Evolutionary conservation across 2,888 invertebrate species (phyloP).

Genomic region (Aspidiotus destructor): DNA sequence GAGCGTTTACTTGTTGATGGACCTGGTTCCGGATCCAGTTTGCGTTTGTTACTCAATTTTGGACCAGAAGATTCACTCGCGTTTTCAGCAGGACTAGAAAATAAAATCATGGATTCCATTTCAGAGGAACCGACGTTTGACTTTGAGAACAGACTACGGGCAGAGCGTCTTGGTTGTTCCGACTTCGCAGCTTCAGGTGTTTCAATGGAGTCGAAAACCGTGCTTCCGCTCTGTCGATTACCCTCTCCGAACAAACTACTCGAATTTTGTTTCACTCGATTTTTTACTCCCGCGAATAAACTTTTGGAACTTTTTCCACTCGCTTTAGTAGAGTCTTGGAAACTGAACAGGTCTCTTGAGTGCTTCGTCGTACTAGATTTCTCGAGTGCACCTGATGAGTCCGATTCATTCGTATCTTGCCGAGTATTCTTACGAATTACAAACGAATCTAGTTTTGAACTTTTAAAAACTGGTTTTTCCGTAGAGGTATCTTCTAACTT

Average conservation of each 20-base stretch:
- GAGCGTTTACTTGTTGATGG: neutral
- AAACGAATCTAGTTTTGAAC: constrained; percentile 2
- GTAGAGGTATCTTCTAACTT: neutral
- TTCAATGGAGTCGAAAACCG: neutral
- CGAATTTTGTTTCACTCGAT: constrained; percentile 1
- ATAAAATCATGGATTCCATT: neutral
- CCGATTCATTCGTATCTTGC: no score
- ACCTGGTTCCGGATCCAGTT: neutral
- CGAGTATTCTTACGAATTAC: neutral
- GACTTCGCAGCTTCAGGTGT: neutral
- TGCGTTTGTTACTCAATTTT: neutral
- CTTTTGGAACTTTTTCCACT: neutral
- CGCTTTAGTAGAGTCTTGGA: neutral
- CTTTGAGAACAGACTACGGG: neutral
- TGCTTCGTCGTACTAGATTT: neutral
- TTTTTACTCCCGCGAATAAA: neutral
- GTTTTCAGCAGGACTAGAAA: neutral
- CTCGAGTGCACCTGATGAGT: neutral
- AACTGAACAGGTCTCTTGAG: neutral
- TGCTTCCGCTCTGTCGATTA: neutral
- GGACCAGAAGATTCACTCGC: neutral
- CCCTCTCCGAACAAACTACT: neutral
- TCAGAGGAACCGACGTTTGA: neutral
- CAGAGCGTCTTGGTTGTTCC: neutral
- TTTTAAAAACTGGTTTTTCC: neutral